Evolutionary conservation across 2,888 invertebrate genomes (phyloP), one percentile per base, ranked within the genome.

Genomic region (Flabesymbios commensalis): DNA sequence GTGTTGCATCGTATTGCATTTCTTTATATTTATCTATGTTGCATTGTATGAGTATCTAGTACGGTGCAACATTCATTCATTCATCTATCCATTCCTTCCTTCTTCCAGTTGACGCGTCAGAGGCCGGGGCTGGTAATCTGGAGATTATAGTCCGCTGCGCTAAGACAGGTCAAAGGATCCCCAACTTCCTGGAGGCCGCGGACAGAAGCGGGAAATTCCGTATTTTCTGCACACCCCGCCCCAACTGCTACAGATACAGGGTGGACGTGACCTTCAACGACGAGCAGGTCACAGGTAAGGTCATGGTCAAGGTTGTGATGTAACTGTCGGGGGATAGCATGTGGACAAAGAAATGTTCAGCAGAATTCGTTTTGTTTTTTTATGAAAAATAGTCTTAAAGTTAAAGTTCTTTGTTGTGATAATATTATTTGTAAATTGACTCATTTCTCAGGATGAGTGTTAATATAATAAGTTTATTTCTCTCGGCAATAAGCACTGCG

Each of bases 91-190:
- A 36, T 14, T 36, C 39, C 10, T 36, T 36, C n/a, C 39, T 10
- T 62, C 14, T 56, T 58, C 31, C 53, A 67, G 67, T 99, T 80
- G 98, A 99, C 84, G 98, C 98, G 17, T 93, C 94, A 78, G 94
- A 95, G 83, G 98, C 97, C 2, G 98, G 98, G 24, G 95, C 98
- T 0, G 99, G 99, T 28, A 98, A 99, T 83, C 85, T 99, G 48
- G 98, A 98, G 83, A 97, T 99, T 60, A 95, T 97, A 0, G 97
- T 99, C 1, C 57, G 65, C 10, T 63, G 58, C 42, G 58, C 61
- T 1, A 49, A 42, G 39, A 54, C 54, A 32, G 67, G 65, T 4
- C 26, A 42, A 28, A 57, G 67, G 24, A 65, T 67, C 31, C 64
- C 67, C 7, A 67, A 67, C 61, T 67, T 58, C 54, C 56, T 67